Evolutionary conservation across 1,140 invertebrate genomes (phyloP), one percentile per base, ranked within the genome.

Genomic region (Lordiphosa clarofinis): DNA sequence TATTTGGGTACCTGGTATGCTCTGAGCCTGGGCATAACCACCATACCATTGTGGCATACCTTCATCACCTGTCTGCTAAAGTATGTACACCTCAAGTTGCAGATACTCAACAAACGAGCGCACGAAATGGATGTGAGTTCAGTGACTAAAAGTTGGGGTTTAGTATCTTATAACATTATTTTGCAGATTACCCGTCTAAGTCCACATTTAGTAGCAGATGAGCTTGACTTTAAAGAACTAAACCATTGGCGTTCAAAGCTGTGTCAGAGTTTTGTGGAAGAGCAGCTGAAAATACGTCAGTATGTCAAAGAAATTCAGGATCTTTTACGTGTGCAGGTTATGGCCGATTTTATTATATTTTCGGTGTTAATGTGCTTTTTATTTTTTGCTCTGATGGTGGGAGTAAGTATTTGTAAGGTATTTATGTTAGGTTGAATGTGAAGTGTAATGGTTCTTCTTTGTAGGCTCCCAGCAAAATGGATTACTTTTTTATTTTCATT

Each of bases 31-130:
- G 84, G 84, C 2, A 63, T 86, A 4, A 86, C 67, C n/a, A 68
- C 64, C 3, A 79, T 87, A n/a, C 84, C 84, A 0, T n/a, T 86
- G 44, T 87, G 84, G 84, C 84, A 87, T 15, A 87, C 84, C 39
- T 87, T 87, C 21, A 79, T 87, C 54, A 70, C 71, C 1, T 84
- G 78, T 52, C 61, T 87, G 11, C 84, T 87, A 76, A 79, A 82
- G 40, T 87, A 65, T 40, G 65, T 79, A 0, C 65, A 63, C 5
- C 56, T 87, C 4, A 87, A 68, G 57, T 54, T 75, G 38, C 47
- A 73, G 15, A 38, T 87, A 6, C 59, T 87, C 10, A 62, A 62
- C 31, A 79, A 65, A n/a, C 37, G 64, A 6, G 72, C 62, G 2
- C 10, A 44, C 2, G 64, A 65, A 37, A 86, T 86, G 81, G 43